Percentiles rank a stretch among this genome's conserved stretches.
Conservation (phyloP, 2,797 vertebrate species). For the Syndactyla subalaris region DNA sequence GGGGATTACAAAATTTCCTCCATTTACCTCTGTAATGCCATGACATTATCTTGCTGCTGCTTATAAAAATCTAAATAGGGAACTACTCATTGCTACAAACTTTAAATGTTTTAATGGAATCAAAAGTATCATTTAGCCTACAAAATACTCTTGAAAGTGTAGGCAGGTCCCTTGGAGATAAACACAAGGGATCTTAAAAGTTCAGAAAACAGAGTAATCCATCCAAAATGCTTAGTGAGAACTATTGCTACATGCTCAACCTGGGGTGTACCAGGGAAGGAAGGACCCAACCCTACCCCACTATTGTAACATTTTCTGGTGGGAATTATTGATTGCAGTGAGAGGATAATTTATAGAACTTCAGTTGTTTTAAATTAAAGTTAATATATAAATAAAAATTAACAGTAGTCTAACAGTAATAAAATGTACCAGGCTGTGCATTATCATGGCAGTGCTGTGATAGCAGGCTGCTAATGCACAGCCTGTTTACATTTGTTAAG, state of each 20-base stretch:
- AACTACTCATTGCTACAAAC: background rate
- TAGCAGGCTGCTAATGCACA: background rate
- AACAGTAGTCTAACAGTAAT: conserved; percentile 55
- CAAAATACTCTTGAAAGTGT: background rate
- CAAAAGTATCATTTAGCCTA: background rate
- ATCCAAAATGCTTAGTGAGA: background rate
- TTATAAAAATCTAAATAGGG: conserved; percentile 46
- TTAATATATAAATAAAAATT: conserved; percentile 48
- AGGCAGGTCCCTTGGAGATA: background rate
- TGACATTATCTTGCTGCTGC: conserved; percentile 35
- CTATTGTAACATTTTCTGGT: background rate
- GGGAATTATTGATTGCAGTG: background rate
- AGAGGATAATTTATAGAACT: background rate
- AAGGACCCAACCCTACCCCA: background rate
- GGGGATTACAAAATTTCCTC: background rate
- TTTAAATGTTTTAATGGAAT: background rate
- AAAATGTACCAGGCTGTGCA: background rate
- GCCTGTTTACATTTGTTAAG: background rate
- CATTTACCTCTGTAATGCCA: conserved; percentile 9
- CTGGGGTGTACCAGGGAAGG: background rate
- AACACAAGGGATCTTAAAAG: background rate
- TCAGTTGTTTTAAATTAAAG: conserved; percentile 21
- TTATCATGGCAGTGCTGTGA: background rate
- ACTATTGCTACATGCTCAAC: background rate
- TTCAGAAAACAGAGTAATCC: background rate